Evolutionary conservation across 2,113 vertebrate genomes (phyloP), one percentile per base, ranked within the genome.

Genomic region (Podilymbus podiceps): DNA sequence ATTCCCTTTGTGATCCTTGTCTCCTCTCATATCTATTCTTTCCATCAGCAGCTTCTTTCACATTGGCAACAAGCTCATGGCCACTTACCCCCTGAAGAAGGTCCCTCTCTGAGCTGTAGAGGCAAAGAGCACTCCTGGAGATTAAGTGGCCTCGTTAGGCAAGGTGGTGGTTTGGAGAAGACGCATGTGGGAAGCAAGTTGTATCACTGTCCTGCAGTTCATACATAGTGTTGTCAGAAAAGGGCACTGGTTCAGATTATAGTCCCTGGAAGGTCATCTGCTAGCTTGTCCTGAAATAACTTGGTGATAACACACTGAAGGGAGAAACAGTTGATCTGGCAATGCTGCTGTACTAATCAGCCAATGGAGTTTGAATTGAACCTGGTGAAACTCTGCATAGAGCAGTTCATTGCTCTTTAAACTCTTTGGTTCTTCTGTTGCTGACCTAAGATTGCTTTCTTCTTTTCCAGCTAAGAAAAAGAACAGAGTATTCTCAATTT

Each of bases 1-100:
- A 89, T 94, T 95, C 64, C 90, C 62, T 91, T 96, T 95, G 85
- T 93, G 92, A 91, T 78, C 66, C 52, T 93, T 83, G 90, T 87
- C 66, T 94, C 66, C 74, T 96, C 60, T 96, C 25, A 20, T 82
- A 40, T 91, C 84, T 89, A 0, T 87, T 86, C 56, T 87, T 72
- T 53, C 44, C 56, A 35, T 77, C 42, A 92, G 56, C 73, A 92
- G 47, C 28, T 56, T 15, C 28, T 85, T 81, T 63, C n/a, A 55
- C 40, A 7, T 8, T 83, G 46, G 56, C 56, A 64, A 31, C 50
- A 35, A 31, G 31, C 25, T 55, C 4, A 0, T 56, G 59, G 11
- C 33, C 20, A 8, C 50, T 28, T 55, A 67, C 23, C 22, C 20
- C 8, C 47, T 68, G 56, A 66, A 30, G 72, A 55, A 87, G 89